These are phyloP conservation scores for Sinodicranocentrus sp. DNA, from an alignment of 2,888 invertebrate species.

Conservation along the genomic window DNA sequence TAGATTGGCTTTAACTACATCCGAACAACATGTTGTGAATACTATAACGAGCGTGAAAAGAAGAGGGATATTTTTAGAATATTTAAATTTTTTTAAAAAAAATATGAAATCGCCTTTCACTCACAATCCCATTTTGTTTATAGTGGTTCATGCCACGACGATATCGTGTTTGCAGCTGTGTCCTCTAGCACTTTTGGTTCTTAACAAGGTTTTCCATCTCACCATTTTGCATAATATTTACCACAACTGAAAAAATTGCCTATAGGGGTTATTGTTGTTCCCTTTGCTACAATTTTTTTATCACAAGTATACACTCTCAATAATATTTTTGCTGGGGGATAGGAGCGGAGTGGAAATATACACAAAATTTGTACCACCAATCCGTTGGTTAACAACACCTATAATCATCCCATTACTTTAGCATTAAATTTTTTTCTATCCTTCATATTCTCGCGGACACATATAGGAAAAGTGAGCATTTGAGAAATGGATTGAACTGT, in stretches of 20 bases:
- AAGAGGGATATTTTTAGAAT: too few relatives aligned
- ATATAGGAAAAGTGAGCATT: conserved; percentile 41
- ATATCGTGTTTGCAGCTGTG: too few relatives aligned
- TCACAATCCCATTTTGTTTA: too few relatives aligned
- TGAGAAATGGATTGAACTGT: conserved; percentile 48
- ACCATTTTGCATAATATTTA: neutral
- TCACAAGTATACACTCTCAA: too few relatives aligned
- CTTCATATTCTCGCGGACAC: conserved; percentile 29
- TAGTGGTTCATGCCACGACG: too few relatives aligned
- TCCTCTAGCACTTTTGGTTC: neutral
- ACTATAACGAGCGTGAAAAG: too few relatives aligned
- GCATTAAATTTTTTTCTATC: conserved; percentile 49
- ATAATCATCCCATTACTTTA: conserved; percentile 63
- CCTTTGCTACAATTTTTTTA: too few relatives aligned
- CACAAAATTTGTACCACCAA: neutral
- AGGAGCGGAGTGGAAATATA: neutral
- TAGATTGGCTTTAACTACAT: conserved; percentile 34
- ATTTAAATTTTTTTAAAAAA: too few relatives aligned
- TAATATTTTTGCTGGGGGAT: neutral
- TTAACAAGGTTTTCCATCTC: neutral
- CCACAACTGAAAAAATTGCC: too few relatives aligned
- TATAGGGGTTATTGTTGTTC: too few relatives aligned
- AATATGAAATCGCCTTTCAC: too few relatives aligned
- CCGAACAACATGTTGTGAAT: too few relatives aligned
- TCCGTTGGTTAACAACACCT: conserved; percentile 59